Base-by-base conservation (phyloP, 2,113 vertebrate genomes). In the Tupaia tana region DNA sequence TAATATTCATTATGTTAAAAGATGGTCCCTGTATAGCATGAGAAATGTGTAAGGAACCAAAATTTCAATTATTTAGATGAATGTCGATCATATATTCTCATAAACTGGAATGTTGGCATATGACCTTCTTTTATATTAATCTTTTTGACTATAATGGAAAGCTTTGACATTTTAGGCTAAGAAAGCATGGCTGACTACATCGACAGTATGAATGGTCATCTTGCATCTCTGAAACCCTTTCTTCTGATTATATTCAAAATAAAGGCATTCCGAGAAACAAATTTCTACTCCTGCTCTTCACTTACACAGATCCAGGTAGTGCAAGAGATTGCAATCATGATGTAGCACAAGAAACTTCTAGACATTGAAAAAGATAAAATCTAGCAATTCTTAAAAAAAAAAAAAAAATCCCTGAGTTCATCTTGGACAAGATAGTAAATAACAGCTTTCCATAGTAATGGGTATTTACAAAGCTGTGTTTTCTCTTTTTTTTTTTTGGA, bases 91-190 rank as follows among this genome's bases (percentile, higher is more conserved):
- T 95, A 95, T 90, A 93, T 90, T 91, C 73, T 97, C 93, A 96
- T 94, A 96, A 92, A 78, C 25, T 54, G 6, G 66, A 95, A 95
- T 67, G 85, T 81, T 96, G 90, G 70, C 96, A 97, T 92, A 61
- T 97, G 97, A 97, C 96, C 94, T 98, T 96, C 84, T 97, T 96
- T 89, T 91, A 24, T 95, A 97, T 97, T 97, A 96, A 96, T 95
- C 95, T 96, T 95, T 27, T 78, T 96, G 97, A 96, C 79, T 79
- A 71, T 95, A 95, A 93, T 95, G 75, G 91, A 97, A 96, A 34
- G 29, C 80, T 95, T 95, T 96, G 95, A 96, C 96, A 97, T 96
- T 98, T 96, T 52, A 86, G 43, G 54, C 74, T 92, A 88, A 89
- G 77, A 95, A 95, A 91, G 66, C 61, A 12, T 78, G 52, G 31